Evolutionary conservation across 1,140 invertebrate genomes (phyloP), one percentile per base, ranked within the genome.

Genomic region (Diabrotica virgifera): DNA sequence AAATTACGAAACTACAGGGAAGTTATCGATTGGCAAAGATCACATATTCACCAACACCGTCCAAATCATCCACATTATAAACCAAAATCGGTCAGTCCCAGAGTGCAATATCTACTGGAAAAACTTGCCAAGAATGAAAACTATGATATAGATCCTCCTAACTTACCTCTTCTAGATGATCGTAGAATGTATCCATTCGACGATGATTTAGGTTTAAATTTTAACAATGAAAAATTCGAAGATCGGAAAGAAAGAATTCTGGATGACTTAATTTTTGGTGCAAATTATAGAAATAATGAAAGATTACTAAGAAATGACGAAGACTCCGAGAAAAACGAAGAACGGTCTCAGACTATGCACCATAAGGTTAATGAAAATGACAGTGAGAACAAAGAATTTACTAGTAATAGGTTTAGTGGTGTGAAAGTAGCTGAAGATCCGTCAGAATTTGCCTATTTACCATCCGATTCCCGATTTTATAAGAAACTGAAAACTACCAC

Each of bases 391-490:
- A 54, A 59, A n/a, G 55, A 67, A 24, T 35, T 63, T 38, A 46
- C 58, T 36, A 63, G 53, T 5, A 37, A 50, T 5, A 12, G 24
- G 8, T 64, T 67, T 35, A 54, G 69, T 24, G 59, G 74, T 52
- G 63, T 68, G n/a, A 65, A 64, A 24, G 11, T 69, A 8, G 69
- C 61, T 35, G 66, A 69, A 24, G 70, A 74, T 65, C 70, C 70
- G 8, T 62, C 62, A 13, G 62, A 75, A 40, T 77, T 77, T 68
- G 76, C 65, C n/a, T 71, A 70, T 55, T 56, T 61, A 51, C 76
- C 76, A 9, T 59, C 72, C 3, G 76, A 76, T 73, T 67, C 73
- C 0, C 62, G 76, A 60, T 77, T 74, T 69, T 77, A 69, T 52
- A 62, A 65, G 58, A 66, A 66, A 46, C 12, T 12, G 6, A n/a